Evolutionary conservation across 2,113 vertebrate species (phyloP), one percentile per base, ranked within the genome.

Genomic region (Gavialis gangeticus): DNA sequence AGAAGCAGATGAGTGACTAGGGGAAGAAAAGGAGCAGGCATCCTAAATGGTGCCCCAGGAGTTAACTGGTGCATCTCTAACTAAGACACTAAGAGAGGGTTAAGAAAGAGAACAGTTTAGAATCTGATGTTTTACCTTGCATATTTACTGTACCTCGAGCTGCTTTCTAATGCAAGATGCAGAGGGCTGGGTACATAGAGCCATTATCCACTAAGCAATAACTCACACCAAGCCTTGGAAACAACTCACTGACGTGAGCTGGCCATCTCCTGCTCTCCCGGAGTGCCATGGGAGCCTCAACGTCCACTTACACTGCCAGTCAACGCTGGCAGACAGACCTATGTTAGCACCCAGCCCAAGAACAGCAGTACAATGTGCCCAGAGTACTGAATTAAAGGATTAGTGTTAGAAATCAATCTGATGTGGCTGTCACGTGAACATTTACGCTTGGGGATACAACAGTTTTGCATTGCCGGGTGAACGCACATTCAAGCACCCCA

Each of bases 321-420:
- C 27, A 64, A 18, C 10, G 2, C 28, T 60, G 6, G 67, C 67
- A 63, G 88, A 25, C 58, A 62, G 76, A 75, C 75, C 6, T 62
- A 69, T 56, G 28, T 54, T 13, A 1, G 69, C 79, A 57, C 3
- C 18, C 0, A 0, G 13, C n/a, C 62, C 7, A 62, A 64, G 22
- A 37, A 6, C 3, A 9, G 58, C 75, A 84, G 80, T 78, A 25
- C 10, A 2, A 9, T 1, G 24, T 88, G 30, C 67, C 59, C 56
- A 0, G 3, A 83, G 82, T 2, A 75, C 60, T 62, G 57, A 9
- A 55, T 4, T 71, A 10, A 12, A 4, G 0, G 13, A 14, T 1
- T 11, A 62, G 60, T 18, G 15, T 67, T 3, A 21, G 89, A 21
- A 75, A n/a, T 15, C 62, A 30, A 57, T 28, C 30, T 69, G 87